These are phyloP conservation scores for Rutilus rutilus DNA, from an alignment of 2,113 vertebrate genomes.

Conservation along the genomic window DNA sequence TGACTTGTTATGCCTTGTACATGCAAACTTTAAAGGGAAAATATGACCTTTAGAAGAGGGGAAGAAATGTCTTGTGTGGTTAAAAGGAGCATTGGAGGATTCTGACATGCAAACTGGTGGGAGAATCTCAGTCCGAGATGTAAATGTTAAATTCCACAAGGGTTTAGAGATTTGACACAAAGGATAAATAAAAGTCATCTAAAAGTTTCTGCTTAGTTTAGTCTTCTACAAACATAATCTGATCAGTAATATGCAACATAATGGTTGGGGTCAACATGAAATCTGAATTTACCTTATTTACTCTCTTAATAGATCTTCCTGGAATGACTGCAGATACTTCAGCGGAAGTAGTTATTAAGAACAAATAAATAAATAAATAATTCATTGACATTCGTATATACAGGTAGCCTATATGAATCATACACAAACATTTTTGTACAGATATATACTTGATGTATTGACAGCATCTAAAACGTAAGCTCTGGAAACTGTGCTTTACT, in stretches of 20 bases:
- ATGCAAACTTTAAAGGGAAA: constrained; percentile 8
- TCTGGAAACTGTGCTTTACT: too few species aligned
- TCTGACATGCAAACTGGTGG: background rate
- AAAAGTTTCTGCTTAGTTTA: background rate
- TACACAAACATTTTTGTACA: background rate
- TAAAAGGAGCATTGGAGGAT: background rate
- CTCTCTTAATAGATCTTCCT: background rate
- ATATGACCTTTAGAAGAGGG: background rate
- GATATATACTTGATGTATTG: background rate
- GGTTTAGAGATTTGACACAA: background rate
- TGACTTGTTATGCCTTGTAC: constrained; percentile 34
- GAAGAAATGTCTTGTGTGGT: background rate
- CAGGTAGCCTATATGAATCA: background rate
- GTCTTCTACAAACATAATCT: background rate
- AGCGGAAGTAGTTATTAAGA: too few species aligned
- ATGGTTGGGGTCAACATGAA: background rate
- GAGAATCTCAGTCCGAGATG: background rate
- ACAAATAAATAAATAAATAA: background rate
- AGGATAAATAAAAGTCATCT: background rate
- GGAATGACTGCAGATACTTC: background rate
- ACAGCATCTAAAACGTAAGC: too few species aligned
- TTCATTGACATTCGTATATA: background rate
- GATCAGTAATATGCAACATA: background rate
- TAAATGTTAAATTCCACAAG: background rate
- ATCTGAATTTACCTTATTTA: background rate